Evolutionary conservation across 1,140 invertebrate genomes (phyloP).

Genomic region (Sinella curviseta): DNA sequence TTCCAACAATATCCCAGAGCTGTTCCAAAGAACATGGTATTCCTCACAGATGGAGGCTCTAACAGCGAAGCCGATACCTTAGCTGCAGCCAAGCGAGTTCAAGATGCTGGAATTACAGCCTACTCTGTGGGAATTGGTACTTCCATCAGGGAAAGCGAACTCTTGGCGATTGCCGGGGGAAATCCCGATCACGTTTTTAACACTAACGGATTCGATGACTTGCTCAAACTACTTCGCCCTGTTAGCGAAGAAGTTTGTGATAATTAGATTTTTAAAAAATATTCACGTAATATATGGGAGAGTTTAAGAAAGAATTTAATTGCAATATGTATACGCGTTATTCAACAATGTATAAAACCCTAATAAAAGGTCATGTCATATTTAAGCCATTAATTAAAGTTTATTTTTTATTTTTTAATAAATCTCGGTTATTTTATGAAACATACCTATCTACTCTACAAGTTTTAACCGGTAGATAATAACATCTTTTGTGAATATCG

Average conservation of each 20-base stretch:
- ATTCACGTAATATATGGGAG: no score
- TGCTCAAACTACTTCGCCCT: not conserved
- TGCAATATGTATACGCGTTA: no score
- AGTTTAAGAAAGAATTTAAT: no score
- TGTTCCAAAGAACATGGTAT: conserved; percentile 10
- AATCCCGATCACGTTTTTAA: not conserved
- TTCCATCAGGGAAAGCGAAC: not conserved
- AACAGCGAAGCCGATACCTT: not conserved
- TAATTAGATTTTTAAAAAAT: no score
- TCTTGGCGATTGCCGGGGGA: not conserved
- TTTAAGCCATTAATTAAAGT: no score
- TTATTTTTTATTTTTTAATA: no score
- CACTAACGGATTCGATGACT: not conserved
- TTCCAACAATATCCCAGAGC: not conserved
- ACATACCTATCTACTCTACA: no score
- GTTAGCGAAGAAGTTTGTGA: not conserved
- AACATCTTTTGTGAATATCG: no score
- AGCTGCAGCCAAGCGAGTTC: not conserved
- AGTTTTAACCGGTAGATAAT: no score
- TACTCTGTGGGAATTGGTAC: not conserved
- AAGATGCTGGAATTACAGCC: not conserved
- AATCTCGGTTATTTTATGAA: no score
- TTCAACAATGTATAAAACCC: no score
- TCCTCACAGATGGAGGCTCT: conserved; percentile 6
- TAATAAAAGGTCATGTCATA: no score